phyloP scores from a whole-genome alignment of 1,140 invertebrate species.

The Triops longicaudatus region DNA sequence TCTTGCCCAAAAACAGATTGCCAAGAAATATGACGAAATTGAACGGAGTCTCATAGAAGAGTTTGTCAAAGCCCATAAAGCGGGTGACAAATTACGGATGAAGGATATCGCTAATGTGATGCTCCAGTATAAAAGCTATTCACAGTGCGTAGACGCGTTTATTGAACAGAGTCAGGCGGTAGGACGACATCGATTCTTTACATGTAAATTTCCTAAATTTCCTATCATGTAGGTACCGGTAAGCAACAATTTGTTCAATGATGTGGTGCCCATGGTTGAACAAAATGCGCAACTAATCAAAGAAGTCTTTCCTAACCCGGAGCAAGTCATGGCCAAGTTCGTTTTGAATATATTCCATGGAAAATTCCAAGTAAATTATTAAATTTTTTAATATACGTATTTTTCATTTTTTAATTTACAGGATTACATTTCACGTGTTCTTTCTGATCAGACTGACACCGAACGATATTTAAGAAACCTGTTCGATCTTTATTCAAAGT shows the following conservation, averaged over 20 bases:
- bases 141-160: slow-evolving; percentile 90
- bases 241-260: slow-evolving; percentile 80
- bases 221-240: slow-evolving; percentile 42
- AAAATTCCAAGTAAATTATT: slow-evolving; percentile 58
- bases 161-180: slow-evolving; percentile 94
- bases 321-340: slow-evolving; percentile 97
- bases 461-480: slow-evolving; percentile 82
- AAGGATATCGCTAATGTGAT: slow-evolving; percentile 84
- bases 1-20: slow-evolving; percentile 74
- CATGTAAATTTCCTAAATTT: background rate
- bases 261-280: slow-evolving; percentile 82
- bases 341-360: slow-evolving; percentile 92
- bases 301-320: slow-evolving; percentile 90
- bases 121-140: slow-evolving; percentile 92
- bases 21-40: slow-evolving; percentile 90
- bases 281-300: slow-evolving; percentile 81
- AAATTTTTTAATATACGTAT: slow-evolving; percentile 31
- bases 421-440: slow-evolving; percentile 68
- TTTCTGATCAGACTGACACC: slow-evolving; percentile 68
- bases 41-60: slow-evolving; percentile 89
- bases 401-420: too few species aligned
- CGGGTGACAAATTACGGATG: slow-evolving; percentile 78
- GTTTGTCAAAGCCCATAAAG: slow-evolving; percentile 73
- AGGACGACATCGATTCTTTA: slow-evolving; percentile 32
- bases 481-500: slow-evolving; percentile 79